These are phyloP conservation scores for Cantharis nigra DNA, from an alignment of 2,888 invertebrate genomes.

Conservation along the genomic window DNA sequence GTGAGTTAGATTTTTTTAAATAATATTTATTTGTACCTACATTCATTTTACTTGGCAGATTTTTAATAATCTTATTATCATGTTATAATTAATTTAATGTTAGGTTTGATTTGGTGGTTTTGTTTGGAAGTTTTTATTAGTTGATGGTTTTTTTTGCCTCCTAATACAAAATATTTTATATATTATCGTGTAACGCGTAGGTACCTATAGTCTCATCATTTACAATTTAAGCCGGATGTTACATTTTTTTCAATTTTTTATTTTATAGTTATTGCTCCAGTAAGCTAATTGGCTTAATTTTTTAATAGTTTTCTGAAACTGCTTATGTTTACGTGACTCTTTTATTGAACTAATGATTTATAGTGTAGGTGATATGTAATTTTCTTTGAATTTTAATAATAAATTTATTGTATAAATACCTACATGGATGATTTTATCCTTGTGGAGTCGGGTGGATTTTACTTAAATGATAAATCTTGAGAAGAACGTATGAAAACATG, in stretches of 20 bases:
- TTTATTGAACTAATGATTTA: neutral
- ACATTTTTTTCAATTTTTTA: neutral
- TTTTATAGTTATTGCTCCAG: neutral
- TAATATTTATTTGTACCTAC: neutral
- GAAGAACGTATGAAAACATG: too few relatives aligned
- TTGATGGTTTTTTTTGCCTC: neutral
- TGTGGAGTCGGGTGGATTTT: neutral
- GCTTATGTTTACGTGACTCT: neutral
- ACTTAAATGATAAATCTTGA: too few relatives aligned
- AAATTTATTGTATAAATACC: neutral
- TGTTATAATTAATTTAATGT: neutral
- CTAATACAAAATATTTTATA: neutral
- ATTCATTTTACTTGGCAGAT: neutral
- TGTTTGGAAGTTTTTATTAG: neutral
- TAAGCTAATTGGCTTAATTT: neutral
- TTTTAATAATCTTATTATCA: neutral
- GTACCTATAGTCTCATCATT: too few relatives aligned
- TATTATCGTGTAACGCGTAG: neutral
- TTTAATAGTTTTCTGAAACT: neutral
- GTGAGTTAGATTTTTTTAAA: neutral
- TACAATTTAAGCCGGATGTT: neutral
- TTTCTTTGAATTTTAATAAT: neutral
- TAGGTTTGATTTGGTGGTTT: neutral
- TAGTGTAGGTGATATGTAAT: neutral
- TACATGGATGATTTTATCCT: neutral